phyloP scores from a whole-genome alignment of 2,113 vertebrate species.

The Mirza zaza region DNA sequence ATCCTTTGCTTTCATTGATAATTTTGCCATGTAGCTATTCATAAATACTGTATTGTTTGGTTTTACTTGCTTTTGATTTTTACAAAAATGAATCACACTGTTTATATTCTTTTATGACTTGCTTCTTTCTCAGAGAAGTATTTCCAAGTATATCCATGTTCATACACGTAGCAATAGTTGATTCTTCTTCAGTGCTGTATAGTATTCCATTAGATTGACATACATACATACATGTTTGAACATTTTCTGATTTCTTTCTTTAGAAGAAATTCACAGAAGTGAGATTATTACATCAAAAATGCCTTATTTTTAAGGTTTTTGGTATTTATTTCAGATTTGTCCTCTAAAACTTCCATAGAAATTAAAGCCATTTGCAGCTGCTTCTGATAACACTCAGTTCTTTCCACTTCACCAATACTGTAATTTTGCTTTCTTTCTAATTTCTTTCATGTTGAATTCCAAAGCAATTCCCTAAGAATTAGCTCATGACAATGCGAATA shows the following conservation, averaged over 20 bases:
- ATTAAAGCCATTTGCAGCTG: neutral
- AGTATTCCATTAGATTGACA: neutral
- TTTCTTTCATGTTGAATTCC: neutral
- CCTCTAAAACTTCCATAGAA: neutral
- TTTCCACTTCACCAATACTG: neutral
- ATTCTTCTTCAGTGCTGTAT: neutral
- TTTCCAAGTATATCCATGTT: neutral
- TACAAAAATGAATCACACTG: neutral
- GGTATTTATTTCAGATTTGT: neutral
- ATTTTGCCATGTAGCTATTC: neutral
- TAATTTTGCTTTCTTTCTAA: neutral
- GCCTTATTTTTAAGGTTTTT: neutral
- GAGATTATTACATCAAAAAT: neutral
- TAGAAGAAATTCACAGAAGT: neutral
- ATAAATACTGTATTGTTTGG: neutral
- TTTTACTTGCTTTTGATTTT: neutral
- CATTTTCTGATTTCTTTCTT: neutral
- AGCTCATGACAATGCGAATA: neutral
- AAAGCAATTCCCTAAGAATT: neutral
- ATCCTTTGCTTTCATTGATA: conserved; percentile 10
- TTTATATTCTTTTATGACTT: neutral
- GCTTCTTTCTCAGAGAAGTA: neutral
- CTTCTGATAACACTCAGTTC: neutral
- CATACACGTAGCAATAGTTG: neutral
- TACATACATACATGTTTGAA: neutral